Base-by-base conservation (phyloP, 2,888 invertebrate genomes). In the Euphydryas editha region DNA sequence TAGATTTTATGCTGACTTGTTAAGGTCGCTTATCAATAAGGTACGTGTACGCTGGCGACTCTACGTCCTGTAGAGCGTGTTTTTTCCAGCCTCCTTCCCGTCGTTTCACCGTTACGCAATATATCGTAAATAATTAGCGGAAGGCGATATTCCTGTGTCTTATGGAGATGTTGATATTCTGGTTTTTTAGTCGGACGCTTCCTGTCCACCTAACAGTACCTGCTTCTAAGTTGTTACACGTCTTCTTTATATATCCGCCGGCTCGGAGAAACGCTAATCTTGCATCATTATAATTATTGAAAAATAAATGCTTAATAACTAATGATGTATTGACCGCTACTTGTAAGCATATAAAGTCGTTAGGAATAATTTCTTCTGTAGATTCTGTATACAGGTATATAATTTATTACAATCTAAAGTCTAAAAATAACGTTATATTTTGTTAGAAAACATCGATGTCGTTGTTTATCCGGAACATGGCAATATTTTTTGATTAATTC, bases 121-220 rank as follows among this genome's bases (percentile, higher is more conserved):
- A 88, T 89, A 91, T 92, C 88, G 92, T 92, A 89, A 92, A 92
- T 92, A 92, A 92, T 92, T 92, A 92, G 90, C 92, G 92, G 92
- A 92, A 91, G 91, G 86, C 88, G 81, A 90, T 92, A 90, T 90
- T 85, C 90, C 84, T 86, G 92, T 92, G 92, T 92, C 90, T 90
- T 92, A 92, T 92, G 92, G 92, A 83, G 90, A 85, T 85, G 85
- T 80, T 81, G 84, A 80, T 76, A 82, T 86, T 87, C 87, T 84
- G 83, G 89, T 90, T 92, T 90, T 88, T 88, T 84, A 81, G 76
- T 83, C 82, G 84, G 82, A 82, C 83, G 78, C 81, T 90, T 91
- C 89, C 89, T 86, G 79, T 79, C 80, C 83, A 76, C 75, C 77
- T 85, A 87, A 86, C 88, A 81, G 88, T 86, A 81, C 71, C 70